These are phyloP conservation scores for Dicentrarchus labrax DNA, from an alignment of 2,113 vertebrate species.

Conservation along the genomic window DNA sequence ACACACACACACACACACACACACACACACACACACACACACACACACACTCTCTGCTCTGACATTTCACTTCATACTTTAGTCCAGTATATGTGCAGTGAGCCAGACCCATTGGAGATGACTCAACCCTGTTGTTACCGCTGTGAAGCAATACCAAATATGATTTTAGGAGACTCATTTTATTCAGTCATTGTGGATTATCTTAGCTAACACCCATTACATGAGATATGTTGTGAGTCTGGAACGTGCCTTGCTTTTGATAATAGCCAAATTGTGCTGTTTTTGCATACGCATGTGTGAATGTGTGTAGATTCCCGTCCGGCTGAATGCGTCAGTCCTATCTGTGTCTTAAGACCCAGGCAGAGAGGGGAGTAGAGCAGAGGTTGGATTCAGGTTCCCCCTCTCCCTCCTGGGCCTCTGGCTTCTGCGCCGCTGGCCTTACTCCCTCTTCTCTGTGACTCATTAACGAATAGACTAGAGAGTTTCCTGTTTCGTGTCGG, in stretches of 20 bases:
- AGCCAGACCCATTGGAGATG: conserved; percentile 18
- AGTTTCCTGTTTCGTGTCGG: conserved; percentile 57
- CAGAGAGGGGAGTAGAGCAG: conserved; percentile 12
- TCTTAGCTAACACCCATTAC: neutral
- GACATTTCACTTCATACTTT: conserved; percentile 7
- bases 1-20: conserved; percentile 24
- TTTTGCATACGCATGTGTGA: neutral
- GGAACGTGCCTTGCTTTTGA: neutral
- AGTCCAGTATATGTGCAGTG: neutral
- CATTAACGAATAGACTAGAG: conserved; percentile 58
- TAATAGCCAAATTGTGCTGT: neutral
- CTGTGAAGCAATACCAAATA: conserved; percentile 45
- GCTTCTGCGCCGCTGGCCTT: conserved; percentile 34
- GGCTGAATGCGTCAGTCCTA: neutral
- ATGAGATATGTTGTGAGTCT: conserved; percentile 10
- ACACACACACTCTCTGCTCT: neutral
- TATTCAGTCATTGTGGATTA: conserved; percentile 13
- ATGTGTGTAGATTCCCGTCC: neutral
- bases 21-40: conserved; percentile 20
- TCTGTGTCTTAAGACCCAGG: conserved; percentile 41
- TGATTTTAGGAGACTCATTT: conserved; percentile 31
- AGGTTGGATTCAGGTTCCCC: conserved; percentile 45
- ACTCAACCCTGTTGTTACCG: conserved; percentile 41
- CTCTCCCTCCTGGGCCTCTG: conserved; percentile 51
- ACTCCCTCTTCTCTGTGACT: conserved; percentile 58